These are phyloP conservation scores for Apomyelois bistriatella DNA, from an alignment of 2,888 invertebrate genomes.

Conservation along the genomic window DNA sequence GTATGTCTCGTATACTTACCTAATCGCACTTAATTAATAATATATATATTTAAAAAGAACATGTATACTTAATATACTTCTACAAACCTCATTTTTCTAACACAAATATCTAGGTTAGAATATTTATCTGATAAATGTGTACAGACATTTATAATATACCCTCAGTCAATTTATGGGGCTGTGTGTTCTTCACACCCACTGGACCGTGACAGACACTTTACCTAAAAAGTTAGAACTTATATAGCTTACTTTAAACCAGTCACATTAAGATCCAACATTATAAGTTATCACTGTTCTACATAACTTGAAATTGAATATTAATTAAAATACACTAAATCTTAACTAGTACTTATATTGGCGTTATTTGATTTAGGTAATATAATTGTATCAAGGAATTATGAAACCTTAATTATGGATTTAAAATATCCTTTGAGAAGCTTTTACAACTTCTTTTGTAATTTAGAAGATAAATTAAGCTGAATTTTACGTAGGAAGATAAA, in stretches of 20 bases:
- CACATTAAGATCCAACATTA: slow-evolving; percentile 40
- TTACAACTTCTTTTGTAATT: not conserved
- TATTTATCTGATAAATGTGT: not conserved
- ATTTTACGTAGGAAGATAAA: slow-evolving; percentile 1
- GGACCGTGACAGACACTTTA: slow-evolving; percentile 7
- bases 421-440: not conserved
- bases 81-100: too few species aligned
- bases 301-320: slow-evolving; percentile 22
- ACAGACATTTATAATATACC: not conserved
- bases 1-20: too few species aligned
- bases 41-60: too few species aligned
- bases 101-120: not conserved
- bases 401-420: slow-evolving; percentile 11
- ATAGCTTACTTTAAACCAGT: slow-evolving; percentile 44
- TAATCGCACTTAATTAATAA: too few species aligned
- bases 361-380: slow-evolving; percentile 5
- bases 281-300: slow-evolving; percentile 39
- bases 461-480: slow-evolving; percentile 1
- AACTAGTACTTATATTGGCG: slow-evolving; percentile 18
- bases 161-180: slow-evolving; percentile 8
- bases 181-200: not conserved
- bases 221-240: slow-evolving; percentile 21
- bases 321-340: slow-evolving; percentile 15
- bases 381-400: slow-evolving; percentile 3
- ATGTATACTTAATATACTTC: too few species aligned